Evolutionary conservation across 2,888 invertebrate genomes (phyloP).

Genomic region (Agrenia bidenticulata): DNA sequence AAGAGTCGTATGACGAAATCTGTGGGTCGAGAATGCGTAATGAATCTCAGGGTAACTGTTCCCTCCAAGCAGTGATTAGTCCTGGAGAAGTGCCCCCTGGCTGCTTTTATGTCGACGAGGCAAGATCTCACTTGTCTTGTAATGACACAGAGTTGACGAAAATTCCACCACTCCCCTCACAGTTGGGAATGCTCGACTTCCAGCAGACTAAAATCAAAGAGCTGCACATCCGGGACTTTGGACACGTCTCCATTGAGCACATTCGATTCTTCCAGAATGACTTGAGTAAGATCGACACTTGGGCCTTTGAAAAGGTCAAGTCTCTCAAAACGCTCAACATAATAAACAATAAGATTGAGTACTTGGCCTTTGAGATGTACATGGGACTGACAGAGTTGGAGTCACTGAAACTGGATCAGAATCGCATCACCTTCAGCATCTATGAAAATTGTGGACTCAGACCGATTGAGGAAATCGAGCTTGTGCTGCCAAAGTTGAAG

Average conservation of each 20-base stretch:
- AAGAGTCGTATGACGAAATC: neutral
- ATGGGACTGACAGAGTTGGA: slow-evolving; percentile 20
- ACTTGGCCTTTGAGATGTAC: slow-evolving; percentile 33
- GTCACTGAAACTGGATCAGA: slow-evolving; percentile 21
- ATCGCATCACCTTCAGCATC: slow-evolving; percentile 31
- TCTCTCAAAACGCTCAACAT: slow-evolving; percentile 20
- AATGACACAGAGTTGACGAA: slow-evolving; percentile 22
- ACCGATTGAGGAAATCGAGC: slow-evolving; percentile 18
- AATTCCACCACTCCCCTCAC: slow-evolving; percentile 28
- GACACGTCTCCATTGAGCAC: slow-evolving; percentile 20
- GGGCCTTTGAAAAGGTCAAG: slow-evolving; percentile 31
- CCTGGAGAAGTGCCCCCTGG: slow-evolving; percentile 1
- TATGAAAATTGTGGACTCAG: slow-evolving; percentile 26
- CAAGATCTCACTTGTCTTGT: slow-evolving; percentile 16
- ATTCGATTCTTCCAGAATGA: slow-evolving; percentile 27
- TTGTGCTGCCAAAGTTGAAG: slow-evolving; percentile 33
- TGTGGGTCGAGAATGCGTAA: neutral
- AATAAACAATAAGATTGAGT: slow-evolving; percentile 23
- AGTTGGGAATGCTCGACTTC: slow-evolving; percentile 20
- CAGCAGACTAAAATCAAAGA: slow-evolving; percentile 23
- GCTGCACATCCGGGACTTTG: slow-evolving; percentile 6
- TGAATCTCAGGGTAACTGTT: neutral
- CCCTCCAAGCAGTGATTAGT: neutral
- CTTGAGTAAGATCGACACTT: slow-evolving; percentile 27
- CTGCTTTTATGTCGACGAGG: slow-evolving; percentile 14